These are phyloP conservation scores for Platygyra sinensis DNA, from an alignment of 64 coral and sea anemone genomes.

Conservation along the genomic window DNA sequence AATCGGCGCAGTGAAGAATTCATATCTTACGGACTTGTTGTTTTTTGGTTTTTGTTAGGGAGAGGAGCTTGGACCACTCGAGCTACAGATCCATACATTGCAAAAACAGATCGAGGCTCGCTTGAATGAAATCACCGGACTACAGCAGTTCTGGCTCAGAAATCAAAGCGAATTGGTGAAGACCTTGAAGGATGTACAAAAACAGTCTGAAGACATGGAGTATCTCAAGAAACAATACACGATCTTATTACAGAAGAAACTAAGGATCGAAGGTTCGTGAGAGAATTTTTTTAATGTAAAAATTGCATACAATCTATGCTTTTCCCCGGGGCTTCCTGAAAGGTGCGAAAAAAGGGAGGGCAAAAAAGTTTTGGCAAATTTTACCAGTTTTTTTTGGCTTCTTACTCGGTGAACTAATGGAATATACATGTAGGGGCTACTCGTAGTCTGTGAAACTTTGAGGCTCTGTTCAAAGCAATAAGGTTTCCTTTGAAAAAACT, in stretches of 20 bases:
- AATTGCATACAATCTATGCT: too few relatives aligned
- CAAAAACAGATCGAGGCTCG: slow-evolving; percentile 96
- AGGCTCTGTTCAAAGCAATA: too few relatives aligned
- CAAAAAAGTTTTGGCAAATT: too few relatives aligned
- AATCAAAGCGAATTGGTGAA: slow-evolving; percentile 97
- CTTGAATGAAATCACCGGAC: slow-evolving; percentile 82
- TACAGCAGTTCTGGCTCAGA: slow-evolving; percentile 96
- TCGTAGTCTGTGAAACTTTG: too few relatives aligned
- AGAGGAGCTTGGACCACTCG: slow-evolving; percentile 85
- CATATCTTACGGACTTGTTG: background rate
- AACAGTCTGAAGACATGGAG: slow-evolving; percentile 90
- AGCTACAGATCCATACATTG: slow-evolving; percentile 94
- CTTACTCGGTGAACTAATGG: too few relatives aligned
- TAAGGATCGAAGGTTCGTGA: slow-evolving; percentile 84
- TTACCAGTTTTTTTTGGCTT: too few relatives aligned
- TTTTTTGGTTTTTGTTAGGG: slow-evolving; percentile 51
- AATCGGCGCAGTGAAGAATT: too few relatives aligned
- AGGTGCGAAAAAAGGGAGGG: too few relatives aligned
- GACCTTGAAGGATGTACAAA: slow-evolving; percentile 91
- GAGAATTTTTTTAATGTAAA: too few relatives aligned
- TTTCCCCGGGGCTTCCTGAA: too few relatives aligned
- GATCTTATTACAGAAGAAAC: slow-evolving; percentile 89
- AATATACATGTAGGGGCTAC: too few relatives aligned
- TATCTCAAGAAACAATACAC: slow-evolving; percentile 98
- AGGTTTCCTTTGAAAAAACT: too few relatives aligned